A percentile compares a stretch with the other conserved stretches of the same genome.
Conservation (phyloP, 2,113 vertebrate species). For the Corythornis cristatus region DNA sequence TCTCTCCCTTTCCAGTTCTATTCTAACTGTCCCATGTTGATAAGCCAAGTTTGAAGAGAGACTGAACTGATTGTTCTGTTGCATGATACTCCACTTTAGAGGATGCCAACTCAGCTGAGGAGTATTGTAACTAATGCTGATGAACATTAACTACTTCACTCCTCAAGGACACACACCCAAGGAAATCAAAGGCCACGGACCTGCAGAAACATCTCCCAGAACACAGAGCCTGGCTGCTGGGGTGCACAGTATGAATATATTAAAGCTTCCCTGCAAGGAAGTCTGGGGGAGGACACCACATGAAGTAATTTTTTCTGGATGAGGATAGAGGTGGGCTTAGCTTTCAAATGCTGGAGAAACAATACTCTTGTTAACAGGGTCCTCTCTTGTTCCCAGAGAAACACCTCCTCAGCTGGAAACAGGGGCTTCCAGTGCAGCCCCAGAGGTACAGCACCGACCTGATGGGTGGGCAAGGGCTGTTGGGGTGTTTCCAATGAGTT, state of each 20-base stretch:
- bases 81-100: background rate
- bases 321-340: background rate
- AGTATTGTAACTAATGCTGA: background rate
- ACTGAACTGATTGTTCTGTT: background rate
- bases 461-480: background rate
- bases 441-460: background rate
- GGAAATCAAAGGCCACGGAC: background rate
- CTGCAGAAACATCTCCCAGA: background rate
- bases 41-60: background rate
- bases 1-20: background rate
- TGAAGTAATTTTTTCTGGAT: background rate
- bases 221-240: background rate
- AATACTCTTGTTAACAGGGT: background rate
- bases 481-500: background rate
- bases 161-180: background rate
- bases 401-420: background rate
- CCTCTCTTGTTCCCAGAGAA: background rate
- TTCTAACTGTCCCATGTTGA: background rate
- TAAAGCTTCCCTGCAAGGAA: background rate
- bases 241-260: background rate
- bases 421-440: background rate
- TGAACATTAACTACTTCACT: constrained; percentile 7
- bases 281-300: background rate
- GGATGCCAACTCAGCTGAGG: background rate
- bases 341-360: background rate